Base-by-base conservation (phyloP, 2,888 invertebrate species). In the Spodoptera exigua region DNA sequence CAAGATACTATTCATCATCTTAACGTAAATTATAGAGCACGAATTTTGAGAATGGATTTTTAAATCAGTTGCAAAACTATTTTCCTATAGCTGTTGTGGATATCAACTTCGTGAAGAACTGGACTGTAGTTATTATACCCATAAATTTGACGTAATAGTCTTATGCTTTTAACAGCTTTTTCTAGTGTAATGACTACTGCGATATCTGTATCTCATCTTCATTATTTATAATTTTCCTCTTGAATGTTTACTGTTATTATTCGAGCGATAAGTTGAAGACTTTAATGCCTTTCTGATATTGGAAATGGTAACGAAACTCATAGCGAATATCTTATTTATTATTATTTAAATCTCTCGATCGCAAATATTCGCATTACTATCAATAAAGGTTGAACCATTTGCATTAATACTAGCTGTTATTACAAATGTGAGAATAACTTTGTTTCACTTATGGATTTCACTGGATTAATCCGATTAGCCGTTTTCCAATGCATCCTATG, bases 241-340 rank as follows among this genome's bases (percentile, higher is more conserved):
- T 21, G 35, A 51, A 51, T 21, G 45, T 67, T 69, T 70, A 60
- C 39, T 55, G 41, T 60, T 70, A 70, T 69, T 54, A 5, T 17
- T 39, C 12, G 3, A 37, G 37, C 27, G 60, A 69, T 60, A 65
- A 60, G 54, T 40, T 39, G 39, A 58, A 54, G n/a, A 34, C 54
- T 18, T 65, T 70, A 60, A 65, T 70, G 68, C 65, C 60, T 70
- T 55, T 45, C 41, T 52, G 47, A 60, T 69, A 54, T 43, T 70
- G 37, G 13, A 35, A 34, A 10, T 35, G 35, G 18, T 44, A 34
- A 52, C 17, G 35, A 69, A 53, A 48, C 40, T 48, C 52, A 55
- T 21, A 45, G 37, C 27, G 13, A 57, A 70, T 64, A 52, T 55
- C 16, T 54, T 70, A 41, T 64, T 64, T 69, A 53, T 63, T 59